Base-by-base conservation (phyloP, 2,888 invertebrate genomes). In the Xanthostigma xanthostigma region DNA sequence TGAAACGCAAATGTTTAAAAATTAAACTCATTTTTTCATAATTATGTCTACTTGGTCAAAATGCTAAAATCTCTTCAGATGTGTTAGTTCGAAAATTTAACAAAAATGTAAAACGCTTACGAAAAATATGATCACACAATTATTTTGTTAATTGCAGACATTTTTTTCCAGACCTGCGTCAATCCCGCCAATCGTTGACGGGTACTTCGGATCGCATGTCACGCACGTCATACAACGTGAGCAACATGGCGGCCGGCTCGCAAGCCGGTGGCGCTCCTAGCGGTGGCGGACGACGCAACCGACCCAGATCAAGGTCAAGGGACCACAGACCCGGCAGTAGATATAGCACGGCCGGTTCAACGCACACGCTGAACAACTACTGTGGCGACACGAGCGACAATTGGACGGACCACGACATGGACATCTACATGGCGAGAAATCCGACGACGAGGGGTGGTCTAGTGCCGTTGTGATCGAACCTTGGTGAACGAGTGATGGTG, bases 331-430 rank as follows among this genome's bases (percentile, higher is more conserved):
- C 86, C 49, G 81, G 84, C 62, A 86, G 88, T 69, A 76, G 89
- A 58, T 78, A 77, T 63, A 81, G 82, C 59, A 73, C 83, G 53
- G 84, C 85, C 52, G 88, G 88, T 55, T 88, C 88, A 34, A 81
- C 80, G 43, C 80, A 88, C 58, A 88, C 87, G 42, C 73, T 88
- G 60, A 88, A 81, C 62, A 81, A 87, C 65, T 89, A 88, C 66
- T 87, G 88, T 65, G 90, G 90, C 64, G 90, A 89, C 64, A 84
- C 86, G 45, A 87, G 88, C 66, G 88, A 89, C 65, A 86, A 86
- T 66, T 93, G 92, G 92, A 91, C 92, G 58, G 92, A 92, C 68
- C 91, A 92, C 66, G 92, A 92, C 64, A 90, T 92, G 86, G 92
- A 92, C 60, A 91, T 92, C 61, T 92, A 93, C 69, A 90, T 91